Conservation (phyloP, 1,140 invertebrate genomes). For the Drosophila bifasciata region DNA sequence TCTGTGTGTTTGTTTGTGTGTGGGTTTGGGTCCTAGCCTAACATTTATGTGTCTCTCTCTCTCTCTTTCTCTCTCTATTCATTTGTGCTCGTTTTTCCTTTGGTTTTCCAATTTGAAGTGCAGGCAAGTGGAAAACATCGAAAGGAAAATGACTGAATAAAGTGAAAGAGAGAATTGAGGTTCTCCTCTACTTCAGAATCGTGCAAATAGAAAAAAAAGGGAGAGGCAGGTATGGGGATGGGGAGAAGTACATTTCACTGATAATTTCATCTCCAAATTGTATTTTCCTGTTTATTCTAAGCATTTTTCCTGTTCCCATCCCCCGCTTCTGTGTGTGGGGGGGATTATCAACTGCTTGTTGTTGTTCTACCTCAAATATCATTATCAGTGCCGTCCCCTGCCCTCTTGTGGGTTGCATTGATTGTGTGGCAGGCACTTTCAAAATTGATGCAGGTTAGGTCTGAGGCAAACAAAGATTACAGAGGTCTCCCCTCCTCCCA, state of each 20-base stretch:
- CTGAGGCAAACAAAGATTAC: too few species aligned
- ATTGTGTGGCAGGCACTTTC: conserved; percentile 30
- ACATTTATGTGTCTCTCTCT: background rate
- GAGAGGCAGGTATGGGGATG: too few species aligned
- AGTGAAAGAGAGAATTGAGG: conserved; percentile 29
- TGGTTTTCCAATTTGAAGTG: conserved; percentile 63
- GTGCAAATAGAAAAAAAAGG: background rate
- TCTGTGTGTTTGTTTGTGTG: conserved; percentile 8
- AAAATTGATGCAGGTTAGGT: conserved; percentile 75
- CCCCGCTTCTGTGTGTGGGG: conserved; percentile 13
- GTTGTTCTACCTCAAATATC: conserved; percentile 8
- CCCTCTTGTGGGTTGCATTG: conserved; percentile 22
- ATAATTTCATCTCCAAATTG: conserved; percentile 15
- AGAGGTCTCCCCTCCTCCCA: too few species aligned
- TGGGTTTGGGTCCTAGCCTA: too few species aligned
- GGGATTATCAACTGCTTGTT: conserved; percentile 61
- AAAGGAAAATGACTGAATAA: conserved; percentile 17
- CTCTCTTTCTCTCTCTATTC: conserved; percentile 1
- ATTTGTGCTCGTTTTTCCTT: conserved; percentile 23
- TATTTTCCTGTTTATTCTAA: conserved; percentile 37
- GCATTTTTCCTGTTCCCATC: conserved; percentile 14
- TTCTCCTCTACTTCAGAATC: conserved; percentile 16
- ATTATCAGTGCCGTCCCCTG: conserved; percentile 26
- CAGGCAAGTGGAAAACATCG: conserved; percentile 59
- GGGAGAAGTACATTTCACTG: background rate